Evolutionary conservation across 1,140 invertebrate genomes (phyloP), one percentile per base, ranked within the genome.

Genomic region (Euwallacea similis): DNA sequence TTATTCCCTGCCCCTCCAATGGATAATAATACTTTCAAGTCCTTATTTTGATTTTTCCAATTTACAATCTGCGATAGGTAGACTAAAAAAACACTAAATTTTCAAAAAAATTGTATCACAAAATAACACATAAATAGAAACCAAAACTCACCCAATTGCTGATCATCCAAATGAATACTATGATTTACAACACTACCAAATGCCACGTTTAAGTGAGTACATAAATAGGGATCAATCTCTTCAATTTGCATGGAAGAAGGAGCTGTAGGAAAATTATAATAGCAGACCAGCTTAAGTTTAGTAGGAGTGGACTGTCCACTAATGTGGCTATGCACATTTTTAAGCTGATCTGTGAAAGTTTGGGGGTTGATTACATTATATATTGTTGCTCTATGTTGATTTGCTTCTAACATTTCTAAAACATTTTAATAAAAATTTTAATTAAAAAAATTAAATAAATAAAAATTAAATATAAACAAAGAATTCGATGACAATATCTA

Each of bases 191-290:
- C 84, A 55, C 79, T 79, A 55, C 88, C 89, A 84, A 93, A 90
- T 44, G 88, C 92, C 56, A 93, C 79, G 80, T 92, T 92, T 61
- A 95, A 88, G 82, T 95, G 93, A 9, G 93, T 92, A 80, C 93
- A 95, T 65, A 94, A 81, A 75, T 87, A 76, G 62, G 89, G 87
- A 77, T 90, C 85, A 66, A 92, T 85, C 76, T 87, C 79, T 42
- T 81, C 76, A 7, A 88, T 85, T 80, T 82, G 74, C 33, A 91
- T 80, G 54, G 83, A 79, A 66, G 79, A 73, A 65, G 69, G 75
- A 66, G 71, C 77, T 65, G 64, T 69, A 43, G 87, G 85, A 68
- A 86, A 81, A 64, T 85, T 85, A 77, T 90, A 92, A 78, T 93
- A 92, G 79, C 91, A 92, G 2, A 87, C 85, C 41, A 88, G 66